These are phyloP conservation scores for Pocillopora damicornis DNA, from an alignment of 64 coral and sea anemone species.

Conservation along the genomic window DNA sequence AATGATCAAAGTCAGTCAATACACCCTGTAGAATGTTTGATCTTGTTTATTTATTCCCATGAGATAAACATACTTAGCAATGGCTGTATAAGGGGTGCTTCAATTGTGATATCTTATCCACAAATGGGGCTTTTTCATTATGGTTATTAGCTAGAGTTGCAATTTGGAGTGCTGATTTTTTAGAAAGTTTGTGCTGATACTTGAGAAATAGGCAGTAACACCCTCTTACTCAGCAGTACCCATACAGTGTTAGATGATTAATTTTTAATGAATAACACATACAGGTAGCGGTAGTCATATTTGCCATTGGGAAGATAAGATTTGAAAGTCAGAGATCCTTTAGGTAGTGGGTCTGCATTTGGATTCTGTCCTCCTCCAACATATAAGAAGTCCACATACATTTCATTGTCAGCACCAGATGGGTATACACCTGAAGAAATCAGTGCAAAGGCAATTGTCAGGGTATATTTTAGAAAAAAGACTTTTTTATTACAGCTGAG, in stretches of 20 bases:
- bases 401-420: conserved; percentile 55
- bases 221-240: neutral
- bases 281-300: conserved; percentile 93
- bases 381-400: conserved; percentile 86
- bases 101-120: too few species aligned
- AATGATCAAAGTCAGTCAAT: too few species aligned
- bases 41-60: too few species aligned
- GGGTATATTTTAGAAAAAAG: neutral
- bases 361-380: conserved; percentile 86
- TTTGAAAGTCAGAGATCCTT: conserved; percentile 66
- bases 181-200: too few species aligned
- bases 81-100: too few species aligned
- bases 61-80: too few species aligned
- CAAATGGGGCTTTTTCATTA: too few species aligned
- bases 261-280: conserved; percentile 34
- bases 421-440: conserved; percentile 73
- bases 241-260: neutral
- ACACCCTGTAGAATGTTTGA: too few species aligned
- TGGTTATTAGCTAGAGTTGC: too few species aligned
- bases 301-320: conserved; percentile 80
- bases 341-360: conserved; percentile 50
- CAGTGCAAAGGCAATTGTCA: too few species aligned
- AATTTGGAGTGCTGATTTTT: too few species aligned
- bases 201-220: too few species aligned
- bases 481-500: neutral